Base-by-base conservation (phyloP, 1,140 invertebrate species). In the Portunus trituberculatus region DNA sequence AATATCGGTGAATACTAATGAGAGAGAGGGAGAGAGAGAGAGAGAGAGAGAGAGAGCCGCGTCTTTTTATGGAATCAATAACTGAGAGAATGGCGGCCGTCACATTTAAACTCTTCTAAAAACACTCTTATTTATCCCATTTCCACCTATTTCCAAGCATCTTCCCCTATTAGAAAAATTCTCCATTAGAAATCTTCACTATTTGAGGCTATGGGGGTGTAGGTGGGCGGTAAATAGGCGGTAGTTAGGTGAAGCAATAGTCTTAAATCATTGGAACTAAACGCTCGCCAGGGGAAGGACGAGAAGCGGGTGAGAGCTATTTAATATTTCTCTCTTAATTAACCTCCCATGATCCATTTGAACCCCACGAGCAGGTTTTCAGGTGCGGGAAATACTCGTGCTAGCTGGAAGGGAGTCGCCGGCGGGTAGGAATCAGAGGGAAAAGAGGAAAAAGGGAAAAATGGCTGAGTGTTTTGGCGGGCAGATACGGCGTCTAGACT, bases 21-120 rank as follows among this genome's bases (percentile, higher is more conserved):
- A 87, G 91, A 45, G 45, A 82, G 59, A 76, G 45, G 59, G 95
- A 95, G 95, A 90, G 89, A 76, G 16, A 76, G 93, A 52, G 90
- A 52, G 46, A 86, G 93, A 93, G 14, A 46, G 93, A 90, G 86
- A 45, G 45, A 86, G 59, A 88, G 93, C 93, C 96, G 96, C 94
- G 96, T 96, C 95, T 96, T 96, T 96, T 96, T 96, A 96, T 96
- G 96, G 95, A 96, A 96, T 96, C 96, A 96, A 96, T 96, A 96
- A 96, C 96, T 93, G 92, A 95, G 92, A 94, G 95, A 95, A 96
- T 95, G 95, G 96, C 93, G 95, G 96, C 95, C 96, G 94, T 52
- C 84, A 76, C 46, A 12, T 16, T 2, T 59, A 93, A 95, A 95
- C 83, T 95, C 94, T 95, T 95, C 39, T 93, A 89, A 95, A 96